A percentile compares a stretch with the other conserved stretches of the same genome.
These are phyloP conservation scores for Scomber japonicus DNA, from an alignment of 2,113 vertebrate species.

Conservation along the genomic window DNA sequence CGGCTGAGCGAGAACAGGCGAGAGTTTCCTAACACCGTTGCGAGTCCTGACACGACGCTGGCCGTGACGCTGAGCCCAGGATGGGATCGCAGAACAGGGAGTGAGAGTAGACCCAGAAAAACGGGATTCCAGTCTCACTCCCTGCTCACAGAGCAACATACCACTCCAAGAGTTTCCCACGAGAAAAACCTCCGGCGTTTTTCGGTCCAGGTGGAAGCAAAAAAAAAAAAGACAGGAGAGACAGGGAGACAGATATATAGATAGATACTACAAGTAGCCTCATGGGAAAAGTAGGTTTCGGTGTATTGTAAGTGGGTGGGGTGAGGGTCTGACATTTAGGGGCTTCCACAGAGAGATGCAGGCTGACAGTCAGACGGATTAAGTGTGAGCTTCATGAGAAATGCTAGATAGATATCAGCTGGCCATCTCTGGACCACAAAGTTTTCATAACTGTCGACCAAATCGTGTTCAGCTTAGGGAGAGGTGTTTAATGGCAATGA, in stretches of 20 bases:
- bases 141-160: conserved; percentile 79
- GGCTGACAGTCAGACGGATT: conserved; percentile 38
- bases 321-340: conserved; percentile 16
- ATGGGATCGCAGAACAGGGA: conserved; percentile 64
- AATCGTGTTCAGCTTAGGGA: conserved; percentile 7
- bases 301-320: neutral
- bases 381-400: conserved; percentile 60
- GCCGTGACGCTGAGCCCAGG: conserved; percentile 44
- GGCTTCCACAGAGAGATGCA: neutral
- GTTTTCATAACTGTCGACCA: conserved; percentile 30
- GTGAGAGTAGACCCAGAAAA: conserved; percentile 79
- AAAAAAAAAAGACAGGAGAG: neutral
- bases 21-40: conserved; percentile 64
- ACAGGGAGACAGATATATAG: conserved; percentile 19
- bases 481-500: neutral
- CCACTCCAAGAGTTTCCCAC: conserved; percentile 81
- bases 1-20: conserved; percentile 62
- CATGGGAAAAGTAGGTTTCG: conserved; percentile 14
- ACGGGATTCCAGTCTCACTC: conserved; percentile 81
- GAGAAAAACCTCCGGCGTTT: conserved; percentile 82
- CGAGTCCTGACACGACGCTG: conserved; percentile 74
- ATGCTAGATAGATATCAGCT: conserved; percentile 58
- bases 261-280: neutral
- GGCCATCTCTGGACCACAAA: conserved; percentile 29
- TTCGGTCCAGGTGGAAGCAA: conserved; percentile 50